These are phyloP conservation scores for Pantelozetes paolii DNA, from an alignment of 2,888 invertebrate genomes.

Conservation along the genomic window DNA sequence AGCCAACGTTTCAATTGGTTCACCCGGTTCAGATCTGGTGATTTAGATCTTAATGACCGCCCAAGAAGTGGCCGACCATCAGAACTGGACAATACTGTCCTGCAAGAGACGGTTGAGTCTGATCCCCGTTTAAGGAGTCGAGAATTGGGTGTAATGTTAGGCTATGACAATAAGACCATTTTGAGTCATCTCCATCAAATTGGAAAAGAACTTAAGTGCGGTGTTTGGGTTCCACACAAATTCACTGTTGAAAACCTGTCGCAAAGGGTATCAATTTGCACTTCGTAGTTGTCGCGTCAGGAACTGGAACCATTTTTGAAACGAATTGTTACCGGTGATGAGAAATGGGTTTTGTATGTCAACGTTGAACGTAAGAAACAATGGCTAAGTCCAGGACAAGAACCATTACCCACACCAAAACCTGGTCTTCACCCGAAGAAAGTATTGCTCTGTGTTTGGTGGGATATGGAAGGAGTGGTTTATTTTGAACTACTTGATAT, in stretches of 20 bases:
- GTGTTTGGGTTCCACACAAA: slow-evolving; percentile 27
- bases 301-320: slow-evolving; percentile 39
- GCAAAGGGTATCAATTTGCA: background rate
- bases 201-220: background rate
- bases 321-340: slow-evolving; percentile 38
- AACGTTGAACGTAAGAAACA: slow-evolving; percentile 34
- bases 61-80: slow-evolving; percentile 12
- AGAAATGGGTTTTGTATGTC: slow-evolving; percentile 42
- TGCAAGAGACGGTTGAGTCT: slow-evolving; percentile 15
- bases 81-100: slow-evolving; percentile 3
- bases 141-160: slow-evolving; percentile 32
- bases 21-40: background rate
- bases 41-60: background rate
- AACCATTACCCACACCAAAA: background rate
- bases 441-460: slow-evolving; percentile 45
- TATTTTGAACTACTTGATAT: slow-evolving; percentile 40
- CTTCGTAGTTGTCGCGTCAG: slow-evolving; percentile 27
- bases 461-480: slow-evolving; percentile 44
- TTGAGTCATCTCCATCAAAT: background rate
- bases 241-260: background rate
- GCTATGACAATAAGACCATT: background rate
- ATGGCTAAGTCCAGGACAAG: background rate
- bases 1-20: background rate
- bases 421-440: slow-evolving; percentile 36
- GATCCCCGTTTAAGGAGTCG: slow-evolving; percentile 2